Base-by-base conservation (phyloP, 2,888 invertebrate genomes). In the Eucera pruinosa region DNA sequence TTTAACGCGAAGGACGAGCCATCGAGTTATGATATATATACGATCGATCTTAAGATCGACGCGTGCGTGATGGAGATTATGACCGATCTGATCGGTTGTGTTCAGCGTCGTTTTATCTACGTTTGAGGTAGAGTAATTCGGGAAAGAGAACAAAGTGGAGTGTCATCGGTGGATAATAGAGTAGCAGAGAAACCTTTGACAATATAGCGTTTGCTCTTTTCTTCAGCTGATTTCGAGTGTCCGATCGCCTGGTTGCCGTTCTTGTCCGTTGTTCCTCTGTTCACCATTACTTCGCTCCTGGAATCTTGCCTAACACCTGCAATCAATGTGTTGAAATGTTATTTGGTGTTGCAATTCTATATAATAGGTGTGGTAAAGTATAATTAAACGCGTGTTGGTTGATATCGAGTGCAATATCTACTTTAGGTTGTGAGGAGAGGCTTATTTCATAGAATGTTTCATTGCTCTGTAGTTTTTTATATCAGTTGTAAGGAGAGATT, bases 291-390 rank as follows among this genome's bases (percentile, higher is more conserved):
- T 93, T 93, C 62, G 93, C 93, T 64, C 93, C 93, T 70, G 93
- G 93, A 83, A 93, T 91, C 91, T 93, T 93, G 86, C 92, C 90
- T 86, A 93, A 89, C 80, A 93, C 93, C 94, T 93, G 23, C 47
- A 6, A 33, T 25, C 13, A 7, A 5, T 23, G 23, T 15, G 2
- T 11, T 20, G 5, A 0, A 15, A 23, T 5, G 20, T 45, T 33
- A 20, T 2, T n/a, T 23, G 7, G 2, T 0, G 15, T 47, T n/a
- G 20, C 11, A 57, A 2, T 2, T 13, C 15, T 7, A 18, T 4
- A 13, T n/a, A 18, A 57, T 0, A 15, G 15, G 20, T 25, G 0
- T 20, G 20, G 13, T 2, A 27, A 36, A 36, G 20, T 48, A 15
- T 13, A n/a, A 2, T 13, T 25, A 20, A 18, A 30, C 18, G 20